phyloP scores from a whole-genome alignment of 2,888 invertebrate genomes.

The Smittia sp. region DNA sequence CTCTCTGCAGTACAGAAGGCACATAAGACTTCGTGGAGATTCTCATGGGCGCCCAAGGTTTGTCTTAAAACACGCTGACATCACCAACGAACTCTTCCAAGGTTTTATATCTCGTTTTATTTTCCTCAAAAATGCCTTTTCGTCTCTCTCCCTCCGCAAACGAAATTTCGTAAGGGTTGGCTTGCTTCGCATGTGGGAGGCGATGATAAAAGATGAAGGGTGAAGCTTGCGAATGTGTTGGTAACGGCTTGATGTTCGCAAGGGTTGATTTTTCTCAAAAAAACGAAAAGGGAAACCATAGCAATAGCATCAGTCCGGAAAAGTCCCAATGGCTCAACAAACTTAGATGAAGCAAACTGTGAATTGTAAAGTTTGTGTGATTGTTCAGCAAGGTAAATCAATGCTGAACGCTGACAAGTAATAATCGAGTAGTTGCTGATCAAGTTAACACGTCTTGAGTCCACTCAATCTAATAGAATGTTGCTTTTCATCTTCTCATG shows the following conservation, averaged over 20 bases:
- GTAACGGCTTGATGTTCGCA: constrained; percentile 11
- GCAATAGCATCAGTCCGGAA: neutral
- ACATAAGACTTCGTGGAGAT: no score
- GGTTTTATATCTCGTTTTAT: neutral
- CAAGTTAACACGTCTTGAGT: no score
- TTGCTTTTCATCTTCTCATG: no score
- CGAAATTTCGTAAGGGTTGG: constrained; percentile 1
- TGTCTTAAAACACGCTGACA: neutral
- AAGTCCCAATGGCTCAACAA: neutral
- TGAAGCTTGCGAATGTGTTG: neutral
- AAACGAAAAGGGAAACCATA: neutral
- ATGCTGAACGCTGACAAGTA: no score
- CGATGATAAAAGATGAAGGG: constrained; percentile 20
- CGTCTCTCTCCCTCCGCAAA: neutral
- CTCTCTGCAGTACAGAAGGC: no score
- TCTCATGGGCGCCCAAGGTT: no score
- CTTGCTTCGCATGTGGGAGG: neutral
- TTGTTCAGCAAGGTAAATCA: no score
- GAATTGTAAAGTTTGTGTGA: no score
- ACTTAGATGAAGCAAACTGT: no score
- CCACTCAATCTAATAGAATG: no score
- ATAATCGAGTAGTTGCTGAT: no score
- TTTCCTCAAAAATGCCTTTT: neutral
- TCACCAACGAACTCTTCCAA: no score
- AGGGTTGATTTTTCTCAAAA: neutral